These are phyloP conservation scores for Falco novaeseelandiae DNA, from an alignment of 2,797 vertebrate genomes.

Conservation along the genomic window DNA sequence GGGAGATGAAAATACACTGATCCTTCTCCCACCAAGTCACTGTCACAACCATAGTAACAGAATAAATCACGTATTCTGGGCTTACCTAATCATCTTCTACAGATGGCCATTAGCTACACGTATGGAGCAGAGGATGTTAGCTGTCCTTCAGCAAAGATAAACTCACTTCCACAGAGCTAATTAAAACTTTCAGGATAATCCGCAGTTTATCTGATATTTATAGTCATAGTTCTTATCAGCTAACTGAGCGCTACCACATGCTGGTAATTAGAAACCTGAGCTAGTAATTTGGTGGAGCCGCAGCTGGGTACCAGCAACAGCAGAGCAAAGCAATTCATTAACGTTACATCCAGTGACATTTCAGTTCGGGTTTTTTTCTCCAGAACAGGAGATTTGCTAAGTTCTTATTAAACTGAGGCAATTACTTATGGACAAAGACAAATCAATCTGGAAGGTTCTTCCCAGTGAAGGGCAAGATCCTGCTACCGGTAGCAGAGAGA, in stretches of 20 bases:
- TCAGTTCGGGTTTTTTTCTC: not conserved
- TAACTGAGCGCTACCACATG: not conserved
- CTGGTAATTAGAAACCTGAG: conserved; percentile 4
- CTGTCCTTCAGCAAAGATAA: conserved; percentile 38
- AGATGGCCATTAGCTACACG: conserved; percentile 7
- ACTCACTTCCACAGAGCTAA: conserved; percentile 40
- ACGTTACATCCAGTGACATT: not conserved
- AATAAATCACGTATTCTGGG: conserved; percentile 3
- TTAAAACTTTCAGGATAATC: conserved; percentile 58
- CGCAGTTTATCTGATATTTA: conserved; percentile 49
- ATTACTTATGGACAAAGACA: not conserved
- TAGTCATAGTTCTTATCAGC: conserved; percentile 18
- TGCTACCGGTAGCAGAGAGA: not conserved
- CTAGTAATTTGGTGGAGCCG: not conserved
- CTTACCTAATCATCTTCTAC: not conserved
- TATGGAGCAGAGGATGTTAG: not conserved
- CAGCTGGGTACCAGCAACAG: conserved; percentile 3
- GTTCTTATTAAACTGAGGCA: not conserved
- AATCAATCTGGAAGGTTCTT: not conserved
- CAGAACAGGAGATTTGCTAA: not conserved
- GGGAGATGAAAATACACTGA: not conserved
- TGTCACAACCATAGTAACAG: conserved; percentile 21
- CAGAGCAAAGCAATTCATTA: not conserved
- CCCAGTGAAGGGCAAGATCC: not conserved
- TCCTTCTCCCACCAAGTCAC: conserved; percentile 22